Evolutionary conservation across 1,140 invertebrate species (phyloP), one percentile per base, ranked within the genome.

Genomic region (Drosophila persimilis): DNA sequence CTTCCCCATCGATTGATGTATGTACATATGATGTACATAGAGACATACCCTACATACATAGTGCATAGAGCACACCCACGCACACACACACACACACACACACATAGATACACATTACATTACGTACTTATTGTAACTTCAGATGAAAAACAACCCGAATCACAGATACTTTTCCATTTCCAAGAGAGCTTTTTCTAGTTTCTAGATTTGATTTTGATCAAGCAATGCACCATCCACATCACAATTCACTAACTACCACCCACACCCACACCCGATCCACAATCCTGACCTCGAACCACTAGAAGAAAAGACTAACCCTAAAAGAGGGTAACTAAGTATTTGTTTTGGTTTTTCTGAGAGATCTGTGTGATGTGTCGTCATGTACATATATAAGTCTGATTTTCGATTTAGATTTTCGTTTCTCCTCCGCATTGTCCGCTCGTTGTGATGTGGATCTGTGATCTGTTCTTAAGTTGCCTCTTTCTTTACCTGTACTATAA

Each of bases 131-230:
- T 64, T 76, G 77, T 76, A 76, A 73, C 67, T 73, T 77, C 31
- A 29, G 44, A 67, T 48, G 39, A 56, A 31, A 11, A 35, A 8
- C 7, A 31, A 24, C 43, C 63, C 35, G 55, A 55, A 62, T 39
- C 43, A 54, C 64, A 29, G 48, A 67, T 56, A 48, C 51, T 59
- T 50, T 78, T 75, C 61, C 60, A 48, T 72, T 67, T 57, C 48
- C 15, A 73, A 67, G 76, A 72, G 59, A 24, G 64, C 47, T 56
- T 69, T 67, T 66, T 56, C 62, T 63, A 64, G 66, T 80, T 80
- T 71, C 65, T 80, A 69, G 70, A 83, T 69, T 81, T 80, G 55
- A 62, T 72, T 81, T 80, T 81, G 53, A 83, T 65, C 56, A 67
- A 77, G 62, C 62, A 29, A 64, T 41, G 62, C 62, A 64, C 62